Percentiles rank a stretch among this genome's conserved stretches.
These are phyloP conservation scores for Malurus leucopterus DNA, from an alignment of 2,797 vertebrate genomes.

Conservation along the genomic window DNA sequence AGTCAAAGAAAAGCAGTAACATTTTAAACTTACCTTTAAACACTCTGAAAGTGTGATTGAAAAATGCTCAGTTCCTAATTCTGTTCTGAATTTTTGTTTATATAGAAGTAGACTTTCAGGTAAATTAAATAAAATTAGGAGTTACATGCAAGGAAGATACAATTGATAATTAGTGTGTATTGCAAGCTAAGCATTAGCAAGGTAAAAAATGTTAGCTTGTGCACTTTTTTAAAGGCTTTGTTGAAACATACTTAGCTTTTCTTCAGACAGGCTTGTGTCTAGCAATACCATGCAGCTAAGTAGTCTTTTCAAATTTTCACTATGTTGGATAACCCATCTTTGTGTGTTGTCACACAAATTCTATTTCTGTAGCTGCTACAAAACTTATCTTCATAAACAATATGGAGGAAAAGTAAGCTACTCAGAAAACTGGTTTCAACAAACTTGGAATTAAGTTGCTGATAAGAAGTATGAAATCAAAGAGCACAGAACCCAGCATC, in stretches of 20 bases:
- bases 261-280: not conserved
- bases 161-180: not conserved
- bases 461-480: not conserved
- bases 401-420: not conserved
- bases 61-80: not conserved
- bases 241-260: not conserved
- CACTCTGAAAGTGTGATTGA: not conserved
- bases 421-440: not conserved
- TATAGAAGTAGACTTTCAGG: not conserved
- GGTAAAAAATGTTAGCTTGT: not conserved
- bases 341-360: not conserved
- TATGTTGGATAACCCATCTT: not conserved
- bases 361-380: not conserved
- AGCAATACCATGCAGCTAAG: not conserved
- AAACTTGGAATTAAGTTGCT: not conserved
- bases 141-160: not conserved
- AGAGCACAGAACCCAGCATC: not conserved
- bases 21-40: not conserved
- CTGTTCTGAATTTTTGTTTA: not conserved
- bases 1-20: not conserved
- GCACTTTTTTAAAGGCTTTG: not conserved
- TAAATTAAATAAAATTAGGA: not conserved
- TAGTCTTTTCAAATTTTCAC: not conserved
- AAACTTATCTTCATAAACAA: not conserved
- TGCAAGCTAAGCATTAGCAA: not conserved